phyloP scores from a whole-genome alignment of 2,113 vertebrate species.

The Cheilinus undulatus region DNA sequence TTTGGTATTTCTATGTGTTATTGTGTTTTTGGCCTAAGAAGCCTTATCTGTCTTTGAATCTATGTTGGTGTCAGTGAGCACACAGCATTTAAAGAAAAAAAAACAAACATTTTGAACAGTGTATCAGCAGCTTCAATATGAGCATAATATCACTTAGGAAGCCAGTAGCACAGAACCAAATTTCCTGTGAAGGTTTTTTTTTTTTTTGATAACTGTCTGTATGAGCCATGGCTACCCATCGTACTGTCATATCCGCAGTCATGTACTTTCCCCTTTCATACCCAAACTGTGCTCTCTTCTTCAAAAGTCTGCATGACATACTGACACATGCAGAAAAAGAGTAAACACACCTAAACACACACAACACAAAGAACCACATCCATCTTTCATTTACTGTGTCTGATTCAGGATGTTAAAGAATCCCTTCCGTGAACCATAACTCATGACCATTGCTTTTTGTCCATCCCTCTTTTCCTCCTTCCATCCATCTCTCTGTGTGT shows the following conservation, averaged over 20 bases:
- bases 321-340: background rate
- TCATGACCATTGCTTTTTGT: slow-evolving; percentile 80
- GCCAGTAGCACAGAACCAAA: slow-evolving; percentile 30
- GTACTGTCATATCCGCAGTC: slow-evolving; percentile 63
- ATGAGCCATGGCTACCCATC: slow-evolving; percentile 40
- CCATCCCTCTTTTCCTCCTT: slow-evolving; percentile 69
- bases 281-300: slow-evolving; percentile 16
- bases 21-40: too few relatives aligned
- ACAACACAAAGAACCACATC: background rate
- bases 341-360: background rate
- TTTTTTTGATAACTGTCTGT: slow-evolving; percentile 11
- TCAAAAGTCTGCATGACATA: background rate
- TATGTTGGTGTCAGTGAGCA: background rate
- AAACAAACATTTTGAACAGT: background rate
- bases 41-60: background rate
- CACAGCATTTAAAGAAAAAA: background rate
- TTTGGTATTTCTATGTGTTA: too few relatives aligned
- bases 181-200: slow-evolving; percentile 34
- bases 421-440: slow-evolving; percentile 74
- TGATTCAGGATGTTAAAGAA: slow-evolving; percentile 20
- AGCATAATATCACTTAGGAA: slow-evolving; percentile 12
- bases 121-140: slow-evolving; percentile 13
- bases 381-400: slow-evolving; percentile 10
- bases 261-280: slow-evolving; percentile 56
- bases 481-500: slow-evolving; percentile 70